phyloP scores from a whole-genome alignment of 2,797 vertebrate genomes.

The Coreius guichenoti region DNA sequence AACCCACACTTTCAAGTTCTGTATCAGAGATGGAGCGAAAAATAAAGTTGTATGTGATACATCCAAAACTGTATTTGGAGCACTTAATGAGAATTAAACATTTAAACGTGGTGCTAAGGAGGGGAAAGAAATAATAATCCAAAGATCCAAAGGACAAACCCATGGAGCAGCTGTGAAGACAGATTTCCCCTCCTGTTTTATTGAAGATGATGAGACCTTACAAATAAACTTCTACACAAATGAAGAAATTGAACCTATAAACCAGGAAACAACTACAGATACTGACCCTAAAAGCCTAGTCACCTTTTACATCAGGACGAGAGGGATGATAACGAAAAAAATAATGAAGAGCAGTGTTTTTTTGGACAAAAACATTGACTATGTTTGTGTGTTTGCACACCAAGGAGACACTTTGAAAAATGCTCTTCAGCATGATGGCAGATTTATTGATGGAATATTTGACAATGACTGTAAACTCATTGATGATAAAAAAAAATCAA shows the following conservation, averaged over 20 bases:
- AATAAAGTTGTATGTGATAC: neutral
- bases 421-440: slow-evolving; percentile 66
- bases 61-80: neutral
- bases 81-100: neutral
- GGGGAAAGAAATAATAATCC: neutral
- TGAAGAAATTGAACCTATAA: too few species aligned
- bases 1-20: neutral
- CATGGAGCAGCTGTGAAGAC: neutral
- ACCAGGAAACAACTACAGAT: neutral
- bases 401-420: slow-evolving; percentile 58
- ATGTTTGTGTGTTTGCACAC: slow-evolving; percentile 63
- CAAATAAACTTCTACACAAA: neutral
- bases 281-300: slow-evolving; percentile 39
- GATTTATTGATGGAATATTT: neutral
- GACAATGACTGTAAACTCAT: fast-evolving
- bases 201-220: neutral
- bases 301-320: slow-evolving; percentile 58
- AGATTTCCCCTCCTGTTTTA: slow-evolving; percentile 48
- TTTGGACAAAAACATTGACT: fast-evolving
- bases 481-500: fast-evolving
- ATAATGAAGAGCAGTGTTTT: slow-evolving; percentile 16
- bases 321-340: slow-evolving; percentile 45
- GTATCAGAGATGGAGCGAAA: fast-evolving
- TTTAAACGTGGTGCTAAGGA: fast-evolving
- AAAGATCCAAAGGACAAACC: neutral